Evolutionary conservation across 37 sponge, comb jelly and placozoan genomes (phyloP).

Genomic region (Amphimedon queenslandica): DNA sequence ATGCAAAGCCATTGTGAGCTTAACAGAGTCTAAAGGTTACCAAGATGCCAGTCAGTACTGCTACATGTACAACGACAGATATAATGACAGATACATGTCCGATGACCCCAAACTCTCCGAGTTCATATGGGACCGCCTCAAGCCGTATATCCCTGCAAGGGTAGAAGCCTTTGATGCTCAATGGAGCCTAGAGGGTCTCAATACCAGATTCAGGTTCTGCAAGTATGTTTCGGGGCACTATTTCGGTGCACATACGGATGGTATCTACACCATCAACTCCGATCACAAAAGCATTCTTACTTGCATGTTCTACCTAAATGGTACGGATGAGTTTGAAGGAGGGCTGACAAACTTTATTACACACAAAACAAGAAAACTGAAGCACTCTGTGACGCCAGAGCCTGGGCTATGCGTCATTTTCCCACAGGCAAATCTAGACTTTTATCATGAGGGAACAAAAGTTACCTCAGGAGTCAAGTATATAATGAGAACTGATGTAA

Average conservation of each 20-base stretch:
- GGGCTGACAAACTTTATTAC: constrained; percentile 73
- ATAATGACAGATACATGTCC: constrained; percentile 73
- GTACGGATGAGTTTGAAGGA: constrained; percentile 67
- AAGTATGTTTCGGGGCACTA: constrained; percentile 71
- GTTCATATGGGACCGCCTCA: constrained; percentile 75
- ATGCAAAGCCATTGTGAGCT: constrained; percentile 54
- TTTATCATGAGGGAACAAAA: constrained; percentile 62
- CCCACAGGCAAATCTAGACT: constrained; percentile 36
- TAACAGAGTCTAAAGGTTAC: constrained; percentile 60
- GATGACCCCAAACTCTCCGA: constrained; percentile 62
- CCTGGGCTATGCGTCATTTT: constrained; percentile 80
- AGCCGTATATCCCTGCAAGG: constrained; percentile 35
- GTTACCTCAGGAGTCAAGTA: constrained; percentile 75
- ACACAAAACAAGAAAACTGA: constrained; percentile 5
- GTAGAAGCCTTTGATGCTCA: neutral
- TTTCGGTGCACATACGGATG: constrained; percentile 77
- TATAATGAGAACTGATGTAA: constrained; percentile 81
- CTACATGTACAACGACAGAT: constrained; percentile 45
- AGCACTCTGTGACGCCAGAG: constrained; percentile 43
- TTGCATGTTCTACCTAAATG: constrained; percentile 82
- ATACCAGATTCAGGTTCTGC: constrained; percentile 73
- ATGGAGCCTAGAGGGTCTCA: constrained; percentile 59
- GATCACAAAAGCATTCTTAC: constrained; percentile 50
- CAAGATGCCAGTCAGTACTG: constrained; percentile 68
- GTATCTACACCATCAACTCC: constrained; percentile 30